Percentiles rank a stretch among this genome's conserved stretches.
phyloP scores from a whole-genome alignment of 2,888 invertebrate genomes.

The Tholera decimalis region DNA sequence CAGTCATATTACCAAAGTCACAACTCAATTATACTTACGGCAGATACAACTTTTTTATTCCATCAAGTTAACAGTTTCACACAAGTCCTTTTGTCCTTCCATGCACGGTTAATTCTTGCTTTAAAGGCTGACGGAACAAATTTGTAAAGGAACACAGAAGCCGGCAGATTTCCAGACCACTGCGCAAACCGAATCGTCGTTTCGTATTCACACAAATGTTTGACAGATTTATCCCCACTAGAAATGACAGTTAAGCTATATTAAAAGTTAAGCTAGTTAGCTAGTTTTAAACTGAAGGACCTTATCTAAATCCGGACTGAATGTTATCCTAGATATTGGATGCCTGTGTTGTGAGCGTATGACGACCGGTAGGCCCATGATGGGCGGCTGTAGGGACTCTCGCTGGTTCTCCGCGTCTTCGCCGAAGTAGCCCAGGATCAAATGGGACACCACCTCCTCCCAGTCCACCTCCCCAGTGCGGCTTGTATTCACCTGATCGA shows the following conservation, averaged over 20 bases:
- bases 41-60: neutral
- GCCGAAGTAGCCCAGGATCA: constrained; percentile 94
- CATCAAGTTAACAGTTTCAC: too few species aligned
- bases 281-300: constrained; percentile 68
- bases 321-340: constrained; percentile 92
- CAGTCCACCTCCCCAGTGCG: constrained; percentile 92
- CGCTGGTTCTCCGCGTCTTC: constrained; percentile 92
- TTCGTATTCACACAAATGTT: too few species aligned
- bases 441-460: constrained; percentile 95
- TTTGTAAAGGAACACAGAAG: too few species aligned
- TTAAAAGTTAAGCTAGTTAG: neutral
- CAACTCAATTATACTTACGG: constrained; percentile 1
- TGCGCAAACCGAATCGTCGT: too few species aligned
- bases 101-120: too few species aligned
- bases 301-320: constrained; percentile 92
- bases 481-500: constrained; percentile 90
- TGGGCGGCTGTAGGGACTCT: constrained; percentile 92
- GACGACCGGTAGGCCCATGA: constrained; percentile 91
- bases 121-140: neutral
- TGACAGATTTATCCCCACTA: too few species aligned
- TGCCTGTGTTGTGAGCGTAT: constrained; percentile 93
- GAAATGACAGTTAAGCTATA: neutral
- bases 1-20: neutral
- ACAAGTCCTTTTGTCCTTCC: too few species aligned
- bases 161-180: neutral